Conservation (phyloP, 2,888 invertebrate genomes). For the Ennomos fuscantarius region DNA sequence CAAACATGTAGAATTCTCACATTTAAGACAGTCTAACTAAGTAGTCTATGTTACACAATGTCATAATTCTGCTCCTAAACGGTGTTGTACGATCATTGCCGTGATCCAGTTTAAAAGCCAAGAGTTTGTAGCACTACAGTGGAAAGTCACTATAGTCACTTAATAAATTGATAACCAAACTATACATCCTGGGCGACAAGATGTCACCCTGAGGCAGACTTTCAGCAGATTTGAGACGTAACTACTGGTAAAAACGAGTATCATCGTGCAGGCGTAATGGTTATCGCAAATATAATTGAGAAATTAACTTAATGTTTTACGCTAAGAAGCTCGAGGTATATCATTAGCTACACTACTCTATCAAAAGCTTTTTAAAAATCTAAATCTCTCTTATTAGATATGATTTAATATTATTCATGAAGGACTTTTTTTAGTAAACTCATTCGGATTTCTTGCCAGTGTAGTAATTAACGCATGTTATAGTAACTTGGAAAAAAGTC, state of each 20-base stretch:
- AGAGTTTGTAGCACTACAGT: too few relatives aligned
- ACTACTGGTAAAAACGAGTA: neutral
- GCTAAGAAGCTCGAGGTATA: neutral
- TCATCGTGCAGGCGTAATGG: too few relatives aligned
- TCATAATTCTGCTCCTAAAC: too few relatives aligned
- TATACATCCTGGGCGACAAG: neutral
- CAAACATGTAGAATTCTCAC: too few relatives aligned
- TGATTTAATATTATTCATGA: neutral
- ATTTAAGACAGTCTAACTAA: too few relatives aligned
- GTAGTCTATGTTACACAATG: too few relatives aligned
- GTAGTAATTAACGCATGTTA: slow-evolving; percentile 8
- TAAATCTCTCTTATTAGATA: neutral
- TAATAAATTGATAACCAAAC: neutral
- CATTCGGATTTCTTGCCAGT: slow-evolving; percentile 12
- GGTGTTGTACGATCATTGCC: too few relatives aligned
- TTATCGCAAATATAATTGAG: slow-evolving; percentile 3
- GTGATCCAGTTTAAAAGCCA: too few relatives aligned
- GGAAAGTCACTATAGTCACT: too few relatives aligned
- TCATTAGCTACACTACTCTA: neutral
- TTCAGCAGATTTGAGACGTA: neutral
- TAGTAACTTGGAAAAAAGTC: slow-evolving; percentile 20
- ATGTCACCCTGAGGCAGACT: neutral
- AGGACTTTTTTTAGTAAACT: slow-evolving; percentile 4
- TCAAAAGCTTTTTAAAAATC: neutral
- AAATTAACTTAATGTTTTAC: neutral